Evolutionary conservation across 2,113 vertebrate genomes (phyloP).

Genomic region (Mobula birostris): DNA sequence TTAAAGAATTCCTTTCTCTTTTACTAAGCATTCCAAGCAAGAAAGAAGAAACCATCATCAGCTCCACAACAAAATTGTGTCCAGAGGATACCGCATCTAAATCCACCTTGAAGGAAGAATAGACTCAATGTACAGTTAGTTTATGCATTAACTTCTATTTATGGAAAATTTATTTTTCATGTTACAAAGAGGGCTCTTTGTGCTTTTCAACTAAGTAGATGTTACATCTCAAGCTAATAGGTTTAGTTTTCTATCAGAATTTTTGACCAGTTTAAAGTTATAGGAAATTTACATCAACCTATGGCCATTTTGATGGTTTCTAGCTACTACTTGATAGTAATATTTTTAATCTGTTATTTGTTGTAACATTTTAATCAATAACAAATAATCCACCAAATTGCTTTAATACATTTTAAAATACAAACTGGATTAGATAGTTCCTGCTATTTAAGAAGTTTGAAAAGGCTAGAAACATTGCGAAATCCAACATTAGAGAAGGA

Average conservation of each 20-base stretch:
- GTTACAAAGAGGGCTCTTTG: not conserved
- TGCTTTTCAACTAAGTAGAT: not conserved
- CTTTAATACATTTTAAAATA: not conserved
- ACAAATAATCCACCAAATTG: not conserved
- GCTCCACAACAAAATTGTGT: not conserved
- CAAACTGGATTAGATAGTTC: not conserved
- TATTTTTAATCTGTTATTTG: not conserved
- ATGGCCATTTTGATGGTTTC: not conserved
- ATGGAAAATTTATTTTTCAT: not conserved
- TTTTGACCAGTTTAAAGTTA: not conserved
- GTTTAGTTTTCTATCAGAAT: not conserved
- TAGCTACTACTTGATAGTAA: not conserved
- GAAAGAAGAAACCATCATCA: not conserved
- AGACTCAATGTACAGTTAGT: not conserved
- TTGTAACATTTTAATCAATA: not conserved
- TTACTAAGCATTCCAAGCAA: not conserved
- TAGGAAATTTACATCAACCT: not conserved
- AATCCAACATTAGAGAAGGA: not conserved
- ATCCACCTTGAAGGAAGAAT: not conserved
- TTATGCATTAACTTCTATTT: not conserved
- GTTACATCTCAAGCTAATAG: not conserved
- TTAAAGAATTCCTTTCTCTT: not conserved
- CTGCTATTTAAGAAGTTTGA: not conserved
- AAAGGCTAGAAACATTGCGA: not conserved
- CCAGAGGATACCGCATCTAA: not conserved